Conservation (phyloP, 2,888 invertebrate species). For the Thelaira solivaga region DNA sequence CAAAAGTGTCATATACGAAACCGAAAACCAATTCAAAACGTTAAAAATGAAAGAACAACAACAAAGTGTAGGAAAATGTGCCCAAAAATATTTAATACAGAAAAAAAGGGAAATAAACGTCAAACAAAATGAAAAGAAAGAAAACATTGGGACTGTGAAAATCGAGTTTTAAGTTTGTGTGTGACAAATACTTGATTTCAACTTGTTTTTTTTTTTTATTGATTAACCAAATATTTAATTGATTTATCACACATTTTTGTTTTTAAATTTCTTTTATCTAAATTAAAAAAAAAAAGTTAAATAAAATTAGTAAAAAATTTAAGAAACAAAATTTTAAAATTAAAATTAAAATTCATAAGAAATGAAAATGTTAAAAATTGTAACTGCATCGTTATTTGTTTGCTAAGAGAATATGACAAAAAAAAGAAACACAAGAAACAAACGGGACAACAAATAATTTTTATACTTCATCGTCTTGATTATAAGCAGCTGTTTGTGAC, state of each 20-base stretch:
- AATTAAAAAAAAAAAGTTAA: not conserved
- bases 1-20: constrained; percentile 22
- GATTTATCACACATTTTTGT: too few species aligned
- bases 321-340: not conserved
- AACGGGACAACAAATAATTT: constrained; percentile 64
- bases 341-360: constrained; percentile 53
- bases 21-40: not conserved
- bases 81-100: not conserved
- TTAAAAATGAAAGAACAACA: not conserved
- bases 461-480: constrained; percentile 70
- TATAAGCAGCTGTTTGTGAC: constrained; percentile 76
- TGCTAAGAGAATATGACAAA: constrained; percentile 62
- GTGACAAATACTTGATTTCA: not conserved
- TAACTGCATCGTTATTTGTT: constrained; percentile 56
- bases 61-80: constrained; percentile 22
- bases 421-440: constrained; percentile 64
- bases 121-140: constrained; percentile 9
- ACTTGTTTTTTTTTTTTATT: not conserved
- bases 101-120: not conserved
- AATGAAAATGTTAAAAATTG: constrained; percentile 54
- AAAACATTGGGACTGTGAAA: constrained; percentile 52
- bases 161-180: not conserved
- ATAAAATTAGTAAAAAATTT: not conserved
- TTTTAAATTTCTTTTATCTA: too few species aligned
- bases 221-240: not conserved